Evolutionary conservation across 2,888 invertebrate species (phyloP), one percentile per base, ranked within the genome.

Genomic region (Agrotis exclamationis): DNA sequence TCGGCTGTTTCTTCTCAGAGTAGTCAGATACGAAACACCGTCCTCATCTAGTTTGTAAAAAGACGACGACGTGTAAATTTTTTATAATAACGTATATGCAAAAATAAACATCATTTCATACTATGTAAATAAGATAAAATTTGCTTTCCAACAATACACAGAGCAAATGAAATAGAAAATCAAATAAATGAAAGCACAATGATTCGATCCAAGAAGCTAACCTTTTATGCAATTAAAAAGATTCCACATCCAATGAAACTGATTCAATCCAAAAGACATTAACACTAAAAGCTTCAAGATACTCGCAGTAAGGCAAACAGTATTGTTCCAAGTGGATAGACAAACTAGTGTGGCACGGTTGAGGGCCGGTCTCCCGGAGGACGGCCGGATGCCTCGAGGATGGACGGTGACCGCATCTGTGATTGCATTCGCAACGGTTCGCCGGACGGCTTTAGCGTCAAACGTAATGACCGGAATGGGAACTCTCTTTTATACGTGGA

Each of bases 371-470:
- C 65, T 77, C 69, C 77, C 76, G 63, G 67, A 62, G 74, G 79
- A 76, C 69, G 70, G 59, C 72, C 63, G 76, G 83, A 79, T 70
- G 74, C 62, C 70, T 74, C 69, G 74, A 74, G 75, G 70, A 83
- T 79, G 71, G 75, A 82, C 79, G 78, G 73, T 73, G 73, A 85
- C 88, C 87, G 84, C 87, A 85, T 77, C 79, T 85, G 83, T 85
- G 84, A 88, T 88, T 85, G 85, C 84, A 80, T 85, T 82, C 79
- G 70, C 77, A 69, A 84, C 79, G 83, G 68, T 79, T 48, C 63
- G 68, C 22, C 57, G 62, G 48, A 63, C 70, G 51, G 65, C 60
- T 74, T 70, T 59, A 63, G 72, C 73, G 72, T 79, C 80, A 63
- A 79, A 74, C 63, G 67, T 81, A 84, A 79, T 71, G 63, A 70